Evolutionary conservation across 1,140 invertebrate genomes (phyloP), one percentile per base, ranked within the genome.

Genomic region (Campoletis sonorensis): DNA sequence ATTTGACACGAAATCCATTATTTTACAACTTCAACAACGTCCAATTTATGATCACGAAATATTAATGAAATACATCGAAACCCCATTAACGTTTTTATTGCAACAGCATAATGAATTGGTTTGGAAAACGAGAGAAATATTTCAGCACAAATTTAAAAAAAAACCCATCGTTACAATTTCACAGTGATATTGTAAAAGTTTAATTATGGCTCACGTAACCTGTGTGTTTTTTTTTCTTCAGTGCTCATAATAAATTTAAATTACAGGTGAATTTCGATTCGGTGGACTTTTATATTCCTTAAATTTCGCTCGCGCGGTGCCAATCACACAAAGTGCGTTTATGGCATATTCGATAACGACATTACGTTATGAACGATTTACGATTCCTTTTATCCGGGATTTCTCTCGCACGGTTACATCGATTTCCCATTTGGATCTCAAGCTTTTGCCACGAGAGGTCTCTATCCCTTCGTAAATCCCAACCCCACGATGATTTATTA

Each of bases 401-500:
- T 70, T 70, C 27, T 70, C 67, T 33, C 67, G 4, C 26, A n/a
- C 73, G 54, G 51, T 40, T 77, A 77, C 73, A 77, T 77, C 73
- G 73, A 77, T 77, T 77, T 77, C 23, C 73, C 73, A 77, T 77
- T 77, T 77, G 54, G 54, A 77, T 77, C 73, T 33, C 54, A n/a
- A 58, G 67, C 27, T 54, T 33, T 37, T 58, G 73, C 49, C 26
- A 11, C 26, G 16, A 51, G 37, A 54, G 45, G 72, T 30, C 72
- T 30, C 37, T 33, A 64, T 51, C 26, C 67, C n/a, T 80, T 71
- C 68, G 79, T 80, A 80, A 80, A 80, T 80, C 68, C 79, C 67
- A 21, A 77, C 23, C 40, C 21, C 18, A 33, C 30, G 79, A 80
- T 58, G 79, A 80, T 80, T 80, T 80, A 80, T 80, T 80, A 73